Percentiles rank a stretch among this genome's conserved stretches.
Evolutionary conservation across 2,888 invertebrate species (phyloP).

Genomic region (Griposia aprilina): DNA sequence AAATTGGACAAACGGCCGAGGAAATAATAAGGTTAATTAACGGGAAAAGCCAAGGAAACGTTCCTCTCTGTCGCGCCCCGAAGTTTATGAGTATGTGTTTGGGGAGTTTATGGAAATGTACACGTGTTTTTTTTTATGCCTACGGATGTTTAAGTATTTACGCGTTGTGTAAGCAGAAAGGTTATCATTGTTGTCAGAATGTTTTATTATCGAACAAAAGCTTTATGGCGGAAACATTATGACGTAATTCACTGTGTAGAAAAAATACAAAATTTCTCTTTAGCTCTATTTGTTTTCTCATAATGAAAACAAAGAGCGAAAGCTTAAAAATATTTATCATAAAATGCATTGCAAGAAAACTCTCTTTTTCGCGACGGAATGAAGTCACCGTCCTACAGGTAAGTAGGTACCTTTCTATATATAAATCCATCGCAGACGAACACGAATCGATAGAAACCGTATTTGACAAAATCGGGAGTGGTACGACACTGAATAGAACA

Average conservation of each 20-base stretch:
- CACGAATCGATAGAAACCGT: constrained; percentile 40
- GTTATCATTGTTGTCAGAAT: background rate
- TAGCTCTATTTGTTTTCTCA: background rate
- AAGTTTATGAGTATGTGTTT: constrained; percentile 58
- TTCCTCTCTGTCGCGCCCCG: constrained; percentile 54
- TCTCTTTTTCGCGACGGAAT: background rate
- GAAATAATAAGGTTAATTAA: constrained; percentile 71
- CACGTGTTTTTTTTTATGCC: constrained; percentile 19
- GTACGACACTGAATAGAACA: constrained; percentile 16
- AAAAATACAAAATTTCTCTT: background rate
- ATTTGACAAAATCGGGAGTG: constrained; percentile 30
- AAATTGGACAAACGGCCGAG: constrained; percentile 63
- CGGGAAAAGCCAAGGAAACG: constrained; percentile 63
- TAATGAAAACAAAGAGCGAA: no score
- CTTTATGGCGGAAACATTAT: background rate
- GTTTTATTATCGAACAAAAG: background rate
- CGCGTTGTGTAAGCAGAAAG: background rate
- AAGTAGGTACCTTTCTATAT: background rate
- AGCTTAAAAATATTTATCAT: background rate
- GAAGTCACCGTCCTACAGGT: constrained; percentile 9
- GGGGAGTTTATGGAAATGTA: constrained; percentile 24
- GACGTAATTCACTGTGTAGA: background rate
- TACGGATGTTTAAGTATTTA: background rate
- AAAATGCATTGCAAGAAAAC: background rate
- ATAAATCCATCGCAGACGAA: constrained; percentile 31